Evolutionary conservation across 2,888 invertebrate genomes (phyloP), one percentile per base, ranked within the genome.

Genomic region (Eilema sororculum): DNA sequence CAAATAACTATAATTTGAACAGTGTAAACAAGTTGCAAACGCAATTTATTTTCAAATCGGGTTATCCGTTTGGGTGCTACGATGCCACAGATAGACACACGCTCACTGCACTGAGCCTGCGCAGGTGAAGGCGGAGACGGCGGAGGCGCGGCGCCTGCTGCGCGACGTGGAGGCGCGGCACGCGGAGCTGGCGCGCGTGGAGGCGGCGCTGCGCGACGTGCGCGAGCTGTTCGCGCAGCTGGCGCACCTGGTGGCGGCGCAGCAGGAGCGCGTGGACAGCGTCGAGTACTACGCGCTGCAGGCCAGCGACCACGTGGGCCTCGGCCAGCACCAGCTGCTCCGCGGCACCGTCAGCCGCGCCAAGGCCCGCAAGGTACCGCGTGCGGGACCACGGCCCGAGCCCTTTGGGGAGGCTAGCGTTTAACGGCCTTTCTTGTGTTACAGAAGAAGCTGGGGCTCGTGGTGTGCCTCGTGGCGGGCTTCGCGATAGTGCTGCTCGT

Each of bases 171-270:
- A 98, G 95, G 97, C 96, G 78, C 96, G 98, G 67, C 98, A 98
- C 90, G 96, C 97, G 81, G 98, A 98, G 92, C 96, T 99, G 79
- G 90, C 97, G 80, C 97, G 98, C 88, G 95, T 98, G 75, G 98
- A 99, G 94, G 96, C 96, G 82, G 97, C 98, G 85, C 96, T 99
- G 80, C 90, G 92, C 60, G 98, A 98, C 88, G 96, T 99, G 71
- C 96, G 97, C 84, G 98, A 98, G 88, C 96, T 98, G 93, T 98
- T 99, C 94, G 93, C 96, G 86, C 97, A 98, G 91, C 97, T 98
- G 95, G 97, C 98, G 60, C 96, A 97, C 90, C 95, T 98, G 67
- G 97, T 98, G 37, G 98, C 98, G 85, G 96, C 86, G 22, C 97
- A 97, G 97, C 96, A 97, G 90, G 97, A 97, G 76, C 95, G 96